phyloP scores from a whole-genome alignment of 1,140 invertebrate species.

The Rhopalosiphum padi region DNA sequence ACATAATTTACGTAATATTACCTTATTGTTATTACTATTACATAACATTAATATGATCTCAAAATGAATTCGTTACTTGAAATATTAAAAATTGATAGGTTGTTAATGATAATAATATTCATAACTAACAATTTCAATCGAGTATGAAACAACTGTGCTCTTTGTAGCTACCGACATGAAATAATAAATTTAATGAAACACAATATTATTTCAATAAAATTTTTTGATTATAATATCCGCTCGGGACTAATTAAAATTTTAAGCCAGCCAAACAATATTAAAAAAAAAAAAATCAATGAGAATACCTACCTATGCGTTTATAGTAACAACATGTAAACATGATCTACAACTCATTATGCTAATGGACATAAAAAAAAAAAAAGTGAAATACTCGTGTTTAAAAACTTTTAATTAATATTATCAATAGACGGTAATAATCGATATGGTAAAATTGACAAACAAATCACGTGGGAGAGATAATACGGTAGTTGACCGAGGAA shows the following conservation, averaged over 20 bases:
- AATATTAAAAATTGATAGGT: neutral
- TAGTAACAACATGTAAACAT: no score
- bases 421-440: neutral
- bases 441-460: neutral
- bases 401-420: neutral
- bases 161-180: neutral
- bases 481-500: neutral
- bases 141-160: neutral
- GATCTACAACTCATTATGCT: no score
- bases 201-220: neutral
- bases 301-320: neutral
- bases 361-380: neutral
- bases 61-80: neutral
- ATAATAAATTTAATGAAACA: neutral
- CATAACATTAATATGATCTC: neutral
- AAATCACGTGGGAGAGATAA: neutral
- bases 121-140: neutral
- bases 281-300: neutral
- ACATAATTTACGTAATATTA: no score
- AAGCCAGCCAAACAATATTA: neutral
- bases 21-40: no score
- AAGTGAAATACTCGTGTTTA: neutral
- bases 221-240: neutral
- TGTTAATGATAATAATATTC: no score
- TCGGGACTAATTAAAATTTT: neutral